These are phyloP conservation scores for Melipona beecheii DNA, from an alignment of 2,888 invertebrate genomes.

Conservation along the genomic window DNA sequence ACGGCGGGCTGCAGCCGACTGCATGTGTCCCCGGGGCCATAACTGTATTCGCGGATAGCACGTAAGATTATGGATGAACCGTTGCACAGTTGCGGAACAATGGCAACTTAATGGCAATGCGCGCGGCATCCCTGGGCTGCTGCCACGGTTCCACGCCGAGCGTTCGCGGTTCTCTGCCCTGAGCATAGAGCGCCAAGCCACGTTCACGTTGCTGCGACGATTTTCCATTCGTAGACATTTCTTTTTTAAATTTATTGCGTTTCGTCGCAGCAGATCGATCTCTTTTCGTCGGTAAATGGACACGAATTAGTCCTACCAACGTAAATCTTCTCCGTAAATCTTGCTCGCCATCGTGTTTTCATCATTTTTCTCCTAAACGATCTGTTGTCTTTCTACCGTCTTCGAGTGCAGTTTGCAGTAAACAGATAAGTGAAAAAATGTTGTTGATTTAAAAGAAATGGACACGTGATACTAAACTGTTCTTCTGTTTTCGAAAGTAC, in stretches of 20 bases:
- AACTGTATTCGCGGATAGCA: slow-evolving; percentile 79
- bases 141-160: slow-evolving; percentile 24
- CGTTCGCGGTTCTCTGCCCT: slow-evolving; percentile 10
- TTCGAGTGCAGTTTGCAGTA: neutral
- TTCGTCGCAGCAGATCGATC: no score
- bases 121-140: slow-evolving; percentile 50
- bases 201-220: neutral
- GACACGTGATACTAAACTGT: neutral
- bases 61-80: slow-evolving; percentile 79
- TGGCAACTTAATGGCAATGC: slow-evolving; percentile 74
- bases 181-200: slow-evolving; percentile 25
- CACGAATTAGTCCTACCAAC: no score
- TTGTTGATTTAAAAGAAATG: neutral
- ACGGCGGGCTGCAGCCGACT: slow-evolving; percentile 50
- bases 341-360: no score
- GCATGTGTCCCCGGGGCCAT: slow-evolving; percentile 77
- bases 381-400: neutral
- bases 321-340: no score
- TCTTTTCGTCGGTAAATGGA: no score
- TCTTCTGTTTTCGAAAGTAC: no score
- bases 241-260: no score
- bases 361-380: no score
- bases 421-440: neutral
- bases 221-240: no score
- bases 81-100: slow-evolving; percentile 78